Base-by-base conservation (phyloP, 2,113 vertebrate species). In the Salminus brasiliensis region DNA sequence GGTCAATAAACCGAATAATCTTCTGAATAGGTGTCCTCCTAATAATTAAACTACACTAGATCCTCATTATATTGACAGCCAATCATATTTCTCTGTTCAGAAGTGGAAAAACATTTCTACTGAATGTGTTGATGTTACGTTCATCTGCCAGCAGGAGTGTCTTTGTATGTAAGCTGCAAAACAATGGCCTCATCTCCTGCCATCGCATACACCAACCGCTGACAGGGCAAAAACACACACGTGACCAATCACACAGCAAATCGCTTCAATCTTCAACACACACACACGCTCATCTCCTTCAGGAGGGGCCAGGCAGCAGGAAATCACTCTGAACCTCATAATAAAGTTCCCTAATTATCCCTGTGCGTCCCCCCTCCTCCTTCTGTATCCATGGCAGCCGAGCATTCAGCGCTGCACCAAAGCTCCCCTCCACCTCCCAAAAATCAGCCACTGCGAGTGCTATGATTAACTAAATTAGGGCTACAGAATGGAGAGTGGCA, bases 361-460 rank as follows among this genome's bases (percentile, higher is more conserved):
- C 47, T 69, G 76, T 74, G 66, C 76, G 70, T 41, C 45, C 76
- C 55, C 65, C 72, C 77, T 62, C 59, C n/a, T n/a, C n/a, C n/a
- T n/a, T 79, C 59, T 2, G 82, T 81, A 55, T 34, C 85, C 73
- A 83, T 85, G 83, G 83, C 72, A 90, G 87, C 81, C 27, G 71
- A 74, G 68, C 52, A 74, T 85, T 80, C 45, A 29, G 69, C 66
- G 72, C 80, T 41, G 67, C 52, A 80, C 67, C 83, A 77, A 29
- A 27, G 23, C 29, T 25, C 36, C 55, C 67, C 25, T 34, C 52
- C 73, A 27, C 21, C 71, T 66, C 53, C 55, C 52, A 82, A 79
- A 79, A 83, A 83, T 80, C 78, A 62, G 72, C 85, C 78, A 86
- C 85, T 88, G 80, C 85, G 29, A 8, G 63, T 80, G 78, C 70